phyloP scores from a whole-genome alignment of 2,888 invertebrate genomes.

The Saturnia japonica region DNA sequence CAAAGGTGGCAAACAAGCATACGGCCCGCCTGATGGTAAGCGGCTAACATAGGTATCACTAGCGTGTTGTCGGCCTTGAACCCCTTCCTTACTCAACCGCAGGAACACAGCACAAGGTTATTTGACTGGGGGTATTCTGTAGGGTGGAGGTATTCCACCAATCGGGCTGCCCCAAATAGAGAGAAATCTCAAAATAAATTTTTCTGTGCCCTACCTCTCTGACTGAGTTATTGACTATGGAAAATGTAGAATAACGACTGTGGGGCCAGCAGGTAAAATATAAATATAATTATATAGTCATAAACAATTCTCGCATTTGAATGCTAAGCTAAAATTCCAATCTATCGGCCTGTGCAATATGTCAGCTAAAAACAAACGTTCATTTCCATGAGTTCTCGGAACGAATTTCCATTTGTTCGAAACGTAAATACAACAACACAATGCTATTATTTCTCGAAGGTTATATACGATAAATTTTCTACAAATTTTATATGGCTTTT shows the following conservation, averaged over 20 bases:
- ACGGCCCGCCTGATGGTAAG: too few species aligned
- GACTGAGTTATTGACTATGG: too few species aligned
- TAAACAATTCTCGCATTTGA: background rate
- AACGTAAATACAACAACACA: conserved; percentile 3
- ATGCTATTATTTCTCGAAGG: conserved; percentile 9
- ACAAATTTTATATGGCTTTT: background rate
- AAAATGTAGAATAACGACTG: background rate
- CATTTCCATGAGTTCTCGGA: conserved; percentile 12
- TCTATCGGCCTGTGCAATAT: conserved; percentile 6
- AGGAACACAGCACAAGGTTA: too few species aligned
- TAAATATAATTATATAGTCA: background rate
- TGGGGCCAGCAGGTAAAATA: background rate
- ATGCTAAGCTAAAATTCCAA: conserved; percentile 4
- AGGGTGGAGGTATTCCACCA: too few species aligned
- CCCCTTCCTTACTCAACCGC: too few species aligned
- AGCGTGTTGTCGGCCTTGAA: too few species aligned
- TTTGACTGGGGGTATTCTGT: too few species aligned
- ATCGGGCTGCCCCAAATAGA: too few species aligned
- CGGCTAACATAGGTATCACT: too few species aligned
- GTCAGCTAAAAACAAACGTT: conserved; percentile 7
- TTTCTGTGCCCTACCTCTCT: too few species aligned
- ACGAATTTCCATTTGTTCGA: conserved; percentile 10
- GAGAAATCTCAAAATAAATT: too few species aligned
- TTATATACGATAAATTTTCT: background rate
- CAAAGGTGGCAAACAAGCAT: too few species aligned